Base-by-base conservation (phyloP, 1,140 invertebrate species). In the Alviniconcha marisindica region DNA sequence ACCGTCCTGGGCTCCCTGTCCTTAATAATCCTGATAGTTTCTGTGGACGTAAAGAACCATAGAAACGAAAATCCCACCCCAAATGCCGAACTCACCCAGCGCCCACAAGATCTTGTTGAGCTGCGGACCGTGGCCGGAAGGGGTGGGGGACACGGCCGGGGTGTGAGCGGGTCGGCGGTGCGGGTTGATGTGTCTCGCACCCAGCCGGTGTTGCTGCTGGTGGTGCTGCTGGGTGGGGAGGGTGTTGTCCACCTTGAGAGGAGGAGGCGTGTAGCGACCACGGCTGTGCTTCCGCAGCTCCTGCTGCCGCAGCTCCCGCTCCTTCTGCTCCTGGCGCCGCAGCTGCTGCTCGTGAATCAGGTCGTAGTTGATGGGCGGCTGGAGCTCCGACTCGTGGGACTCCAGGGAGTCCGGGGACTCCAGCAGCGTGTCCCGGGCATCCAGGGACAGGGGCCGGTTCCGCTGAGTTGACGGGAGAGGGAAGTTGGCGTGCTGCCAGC, bases 401-500 rank as follows among this genome's bases (percentile, higher is more conserved):
- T 66, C 63, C 63, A 33, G 31, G 28, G 63, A 66, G 28, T 66
- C 63, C 28, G 63, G 63, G 7, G 63, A 66, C 36, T 66, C 63
- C 63, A 33, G 28, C 63, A 66, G 28, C 7, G 63, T 28, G 31
- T 31, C 63, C 5, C 63, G 63, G 7, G 63, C 36, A 33, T 66
- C 63, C 28, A 66, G 24, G 14, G 63, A 33, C n/a, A 33, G 5
- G 28, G 63, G 63, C 24, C 31, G 31, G 63, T 66, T 66, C 28
- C 28, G 18, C 15, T n/a, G 18, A n/a, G 4, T 60, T 15, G 12
- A 28, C 14, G n/a, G 63, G 28, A 33, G n/a, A 12, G 7, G 48
- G 63, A 66, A 66, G 63, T 66, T 66, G 28, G 63, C 63, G 28
- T 66, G 63, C 63, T 66, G 63, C 63, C 63, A 66, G 63, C 63